Conservation (phyloP, 2,797 vertebrate species). For the Phrynocephalus forsythii region DNA sequence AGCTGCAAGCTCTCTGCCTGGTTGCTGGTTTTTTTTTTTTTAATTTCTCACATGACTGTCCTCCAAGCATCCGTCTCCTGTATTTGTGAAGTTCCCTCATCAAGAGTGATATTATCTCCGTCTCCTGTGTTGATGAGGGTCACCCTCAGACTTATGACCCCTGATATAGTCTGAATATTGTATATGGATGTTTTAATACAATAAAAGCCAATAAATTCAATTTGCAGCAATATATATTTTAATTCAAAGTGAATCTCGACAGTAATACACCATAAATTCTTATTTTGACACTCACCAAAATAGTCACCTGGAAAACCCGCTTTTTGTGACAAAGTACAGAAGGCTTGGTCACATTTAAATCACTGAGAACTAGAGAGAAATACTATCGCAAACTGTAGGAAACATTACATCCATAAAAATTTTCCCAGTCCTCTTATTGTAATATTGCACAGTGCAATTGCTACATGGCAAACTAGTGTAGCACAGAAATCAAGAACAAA, state of each 20-base stretch:
- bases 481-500: slow-evolving; percentile 92
- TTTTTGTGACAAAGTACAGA: slow-evolving; percentile 99
- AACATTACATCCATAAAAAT: slow-evolving; percentile 99
- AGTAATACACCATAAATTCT: slow-evolving; percentile 99
- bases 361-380: slow-evolving; percentile 99
- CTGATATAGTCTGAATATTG: rapidly evolving
- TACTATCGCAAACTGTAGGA: slow-evolving; percentile 99
- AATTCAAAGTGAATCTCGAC: slow-evolving; percentile 99
- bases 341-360: slow-evolving; percentile 99
- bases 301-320: slow-evolving; percentile 99
- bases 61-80: too few species aligned
- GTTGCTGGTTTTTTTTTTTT: too few species aligned
- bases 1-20: too few species aligned
- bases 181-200: slow-evolving; percentile 24
- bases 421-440: slow-evolving; percentile 99
- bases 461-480: slow-evolving; percentile 99
- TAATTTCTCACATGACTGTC: too few species aligned
- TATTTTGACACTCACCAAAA: slow-evolving; percentile 99
- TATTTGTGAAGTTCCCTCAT: too few species aligned
- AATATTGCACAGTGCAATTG: slow-evolving; percentile 99
- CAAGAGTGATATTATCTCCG: too few species aligned
- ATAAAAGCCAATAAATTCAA: slow-evolving; percentile 64
- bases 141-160: background rate
- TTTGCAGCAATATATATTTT: slow-evolving; percentile 96
- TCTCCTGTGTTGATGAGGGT: too few species aligned